Evolutionary conservation across 2,797 vertebrate genomes (phyloP), one percentile per base, ranked within the genome.

Genomic region (Melanotaenia boesemani): DNA sequence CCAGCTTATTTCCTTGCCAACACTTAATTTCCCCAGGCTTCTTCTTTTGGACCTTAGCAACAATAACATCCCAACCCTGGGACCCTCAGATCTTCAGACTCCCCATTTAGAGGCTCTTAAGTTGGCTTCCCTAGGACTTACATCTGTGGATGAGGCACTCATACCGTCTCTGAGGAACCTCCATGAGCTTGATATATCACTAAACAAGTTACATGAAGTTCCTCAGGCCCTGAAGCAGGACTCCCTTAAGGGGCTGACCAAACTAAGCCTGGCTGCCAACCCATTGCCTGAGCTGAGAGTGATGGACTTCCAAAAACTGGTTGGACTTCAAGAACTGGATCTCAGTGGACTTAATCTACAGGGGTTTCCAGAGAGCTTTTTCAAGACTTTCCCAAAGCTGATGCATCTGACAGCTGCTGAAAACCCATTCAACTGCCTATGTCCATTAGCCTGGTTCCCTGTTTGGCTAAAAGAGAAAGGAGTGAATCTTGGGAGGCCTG

Each of bases 371-470:
- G 90, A 91, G 1, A 95, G 93, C 44, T 96, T 99, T 61, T 94
- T 96, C 0, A 5, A 91, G 58, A 92, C 92, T 26, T 96, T 98
- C 62, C 95, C 96, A 13, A 95, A 88, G 57, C 93, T 99, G 72
- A 68, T 77, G 10, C 88, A 93, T 0, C 26, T 99, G 77, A 95
- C 93, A 0, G 95, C 95, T 0, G 96, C 98, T 0, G 95, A 97
- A 73, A 99, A 99, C 86, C 98, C 98, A 52, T 99, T 99, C 80
- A 98, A 98, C 89, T 99, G 98, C 9, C 83, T 96, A 55, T 99
- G 98, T 83, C 94, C 94, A 13, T 91, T 99, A 80, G 96, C 96
- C 83, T 99, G 97, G 97, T 95, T 99, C 34, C 95, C 96, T 41
- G 85, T 91, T 63, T 99, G 98, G 98, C 89, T 96, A 6, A 94